Base-by-base conservation (phyloP, 1,140 invertebrate genomes). In the Hermatobates lingyangjiaoensis region DNA sequence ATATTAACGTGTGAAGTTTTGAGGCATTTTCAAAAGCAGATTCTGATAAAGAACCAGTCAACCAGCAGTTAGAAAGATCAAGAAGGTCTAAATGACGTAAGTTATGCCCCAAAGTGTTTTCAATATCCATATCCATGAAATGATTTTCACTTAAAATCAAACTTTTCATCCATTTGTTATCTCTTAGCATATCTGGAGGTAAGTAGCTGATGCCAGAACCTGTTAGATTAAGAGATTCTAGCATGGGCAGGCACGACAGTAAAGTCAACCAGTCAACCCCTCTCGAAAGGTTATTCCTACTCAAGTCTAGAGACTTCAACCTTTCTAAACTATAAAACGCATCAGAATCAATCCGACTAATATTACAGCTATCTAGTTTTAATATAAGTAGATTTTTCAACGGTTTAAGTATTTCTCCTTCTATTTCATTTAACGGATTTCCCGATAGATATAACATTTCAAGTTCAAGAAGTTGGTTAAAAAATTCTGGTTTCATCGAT, bases 1-100 rank as follows among this genome's bases (percentile, higher is more conserved):
- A 61, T 61, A 77, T 73, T 1, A 81, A 67, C 15, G 70, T 74
- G 50, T 76, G 72, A 12, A 83, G 62, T 62, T 75, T 76, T 14
- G 75, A 79, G 0, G 77, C 74, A 56, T 81, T 80, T 20, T 68
- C 70, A 58, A 83, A 83, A 1, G 79, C 73, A 58, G 79, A 74
- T 45, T 79, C 76, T 1, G 77, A 75, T 45, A 83, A 62, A 1
- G 74, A 74, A 34, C 76, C 73, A 50, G 71, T 69, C n/a, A 81
- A 69, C 60, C 75, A 73, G 57, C 79, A 81, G 54, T 80, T 74
- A 0, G 79, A 80, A 30, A 81, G 61, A 64, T 82, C 79, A 20
- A 81, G 60, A n/a, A 72, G 70, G 58, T 80, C 76, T 34, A 81
- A 66, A 57, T 75, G 76, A 50, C 74, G 71, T 34, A 80, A 62